Conservation (phyloP, 2,113 vertebrate genomes). For the Notothenia rossii region DNA sequence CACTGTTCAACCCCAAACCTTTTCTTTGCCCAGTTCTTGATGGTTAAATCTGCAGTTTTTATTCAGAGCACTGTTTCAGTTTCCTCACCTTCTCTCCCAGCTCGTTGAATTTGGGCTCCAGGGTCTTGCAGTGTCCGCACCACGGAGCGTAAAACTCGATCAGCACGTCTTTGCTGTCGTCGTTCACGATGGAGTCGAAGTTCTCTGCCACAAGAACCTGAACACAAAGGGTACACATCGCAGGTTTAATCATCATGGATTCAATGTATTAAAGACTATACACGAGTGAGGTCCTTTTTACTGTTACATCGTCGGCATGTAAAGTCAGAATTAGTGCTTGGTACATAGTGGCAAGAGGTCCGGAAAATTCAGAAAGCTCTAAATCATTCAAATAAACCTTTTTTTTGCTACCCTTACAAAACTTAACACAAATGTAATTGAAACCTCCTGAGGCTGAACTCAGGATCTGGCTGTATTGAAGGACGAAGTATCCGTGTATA, state of each 20-base stretch:
- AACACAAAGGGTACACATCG: background rate
- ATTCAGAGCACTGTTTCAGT: background rate
- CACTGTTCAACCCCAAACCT: background rate
- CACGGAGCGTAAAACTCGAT: slow-evolving; percentile 98
- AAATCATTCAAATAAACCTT: too few relatives aligned
- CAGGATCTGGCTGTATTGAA: too few relatives aligned
- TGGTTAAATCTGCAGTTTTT: background rate
- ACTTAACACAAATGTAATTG: too few relatives aligned
- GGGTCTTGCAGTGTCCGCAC: slow-evolving; percentile 98
- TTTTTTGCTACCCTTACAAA: too few relatives aligned
- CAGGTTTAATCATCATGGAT: background rate
- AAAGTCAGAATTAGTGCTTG: too few relatives aligned
- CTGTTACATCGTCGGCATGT: too few relatives aligned
- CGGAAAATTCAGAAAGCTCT: too few relatives aligned
- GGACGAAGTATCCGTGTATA: too few relatives aligned
- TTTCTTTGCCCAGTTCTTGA: background rate
- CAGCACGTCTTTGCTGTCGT: slow-evolving; percentile 94
- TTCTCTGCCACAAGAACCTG: slow-evolving; percentile 97
- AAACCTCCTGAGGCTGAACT: too few relatives aligned
- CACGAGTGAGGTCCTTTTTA: too few relatives aligned
- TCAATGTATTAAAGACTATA: too few relatives aligned
- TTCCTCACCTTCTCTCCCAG: slow-evolving; percentile 92
- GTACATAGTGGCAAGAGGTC: too few relatives aligned
- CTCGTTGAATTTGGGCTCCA: slow-evolving; percentile 98
- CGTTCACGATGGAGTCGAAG: slow-evolving; percentile 96